Percentiles rank a stretch among this genome's conserved stretches.
These are phyloP conservation scores for Eupleurogrammus muticus DNA, from an alignment of 2,797 vertebrate genomes.

Conservation along the genomic window DNA sequence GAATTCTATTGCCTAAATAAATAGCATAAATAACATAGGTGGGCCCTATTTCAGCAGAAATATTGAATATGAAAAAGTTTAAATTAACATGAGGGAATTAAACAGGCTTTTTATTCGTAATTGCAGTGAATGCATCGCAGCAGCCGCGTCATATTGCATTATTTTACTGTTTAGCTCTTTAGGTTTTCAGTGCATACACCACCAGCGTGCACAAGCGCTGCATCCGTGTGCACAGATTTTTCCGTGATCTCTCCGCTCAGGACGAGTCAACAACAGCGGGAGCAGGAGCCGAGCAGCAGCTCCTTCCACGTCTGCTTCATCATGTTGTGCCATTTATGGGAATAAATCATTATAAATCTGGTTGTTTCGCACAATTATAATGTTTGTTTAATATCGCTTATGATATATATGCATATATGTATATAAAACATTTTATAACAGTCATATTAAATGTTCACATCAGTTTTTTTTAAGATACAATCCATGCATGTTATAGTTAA, in stretches of 20 bases:
- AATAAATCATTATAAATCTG: neutral
- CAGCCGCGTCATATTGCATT: no score
- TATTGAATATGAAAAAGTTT: neutral
- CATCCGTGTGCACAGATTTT: neutral
- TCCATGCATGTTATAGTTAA: neutral
- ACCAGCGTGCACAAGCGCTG: neutral
- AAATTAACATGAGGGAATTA: no score
- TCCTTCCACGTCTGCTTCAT: neutral
- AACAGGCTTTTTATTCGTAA: no score
- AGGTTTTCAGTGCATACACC: neutral
- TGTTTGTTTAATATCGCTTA: neutral
- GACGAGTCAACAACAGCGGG: neutral
- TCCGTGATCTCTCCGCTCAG: neutral
- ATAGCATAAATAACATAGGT: neutral
- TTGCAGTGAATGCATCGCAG: neutral
- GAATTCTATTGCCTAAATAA: no score
- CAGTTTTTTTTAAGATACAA: neutral
- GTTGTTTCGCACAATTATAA: neutral
- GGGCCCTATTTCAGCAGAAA: neutral
- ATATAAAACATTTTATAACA: no score
- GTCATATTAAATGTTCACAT: neutral
- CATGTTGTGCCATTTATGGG: neutral
- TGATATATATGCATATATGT: no score
- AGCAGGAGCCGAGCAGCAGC: neutral
- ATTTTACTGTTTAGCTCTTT: no score